phyloP scores from a whole-genome alignment of 2,113 vertebrate genomes.

The Smithornis capensis region DNA sequence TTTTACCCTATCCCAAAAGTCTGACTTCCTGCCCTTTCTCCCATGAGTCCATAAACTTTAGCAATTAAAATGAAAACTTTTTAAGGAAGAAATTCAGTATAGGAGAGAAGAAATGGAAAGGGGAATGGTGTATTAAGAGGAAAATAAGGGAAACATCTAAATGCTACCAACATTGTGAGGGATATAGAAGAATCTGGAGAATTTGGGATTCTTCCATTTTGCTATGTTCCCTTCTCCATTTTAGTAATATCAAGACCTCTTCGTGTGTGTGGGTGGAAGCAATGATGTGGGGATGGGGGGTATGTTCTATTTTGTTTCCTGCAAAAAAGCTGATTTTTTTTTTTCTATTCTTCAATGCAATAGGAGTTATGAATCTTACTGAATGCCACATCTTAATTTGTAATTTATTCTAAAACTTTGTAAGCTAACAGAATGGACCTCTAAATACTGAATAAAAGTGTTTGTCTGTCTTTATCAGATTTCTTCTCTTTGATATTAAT shows the following conservation, averaged over 20 bases:
- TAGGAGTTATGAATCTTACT: not conserved
- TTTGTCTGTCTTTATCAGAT: not conserved
- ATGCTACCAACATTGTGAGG: not conserved
- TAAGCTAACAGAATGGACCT: not conserved
- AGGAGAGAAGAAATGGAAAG: not conserved
- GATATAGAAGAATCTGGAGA: not conserved
- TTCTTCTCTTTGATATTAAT: not conserved
- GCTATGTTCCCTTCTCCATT: not conserved
- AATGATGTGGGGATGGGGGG: not conserved
- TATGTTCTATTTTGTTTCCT: not conserved
- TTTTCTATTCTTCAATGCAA: not conserved
- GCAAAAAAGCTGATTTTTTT: not conserved
- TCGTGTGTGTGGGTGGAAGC: no score
- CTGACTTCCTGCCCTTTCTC: slow-evolving; percentile 72
- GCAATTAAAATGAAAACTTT: slow-evolving; percentile 50
- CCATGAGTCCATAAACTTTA: slow-evolving; percentile 44
- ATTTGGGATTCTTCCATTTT: not conserved
- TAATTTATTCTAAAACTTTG: not conserved
- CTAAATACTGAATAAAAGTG: not conserved
- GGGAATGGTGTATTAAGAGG: not conserved
- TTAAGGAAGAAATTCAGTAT: slow-evolving; percentile 21
- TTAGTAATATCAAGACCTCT: not conserved
- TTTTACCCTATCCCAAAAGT: slow-evolving; percentile 65
- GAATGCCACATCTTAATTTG: not conserved
- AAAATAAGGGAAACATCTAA: not conserved